Evolutionary conservation across 1,140 invertebrate species (phyloP).

Genomic region (Microplitis demolitor): DNA sequence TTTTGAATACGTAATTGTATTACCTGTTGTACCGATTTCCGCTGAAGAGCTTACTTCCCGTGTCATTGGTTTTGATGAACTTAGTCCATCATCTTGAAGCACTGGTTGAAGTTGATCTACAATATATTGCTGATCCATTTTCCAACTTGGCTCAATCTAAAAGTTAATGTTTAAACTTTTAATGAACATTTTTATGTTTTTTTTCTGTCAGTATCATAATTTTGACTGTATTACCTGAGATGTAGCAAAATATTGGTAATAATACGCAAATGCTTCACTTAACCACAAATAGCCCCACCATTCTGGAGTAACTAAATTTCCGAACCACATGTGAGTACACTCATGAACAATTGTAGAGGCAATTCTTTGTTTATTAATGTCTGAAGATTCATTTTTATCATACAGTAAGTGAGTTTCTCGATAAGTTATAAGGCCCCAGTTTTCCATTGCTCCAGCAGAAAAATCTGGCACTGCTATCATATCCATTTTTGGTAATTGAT

Average conservation of each 20-base stretch:
- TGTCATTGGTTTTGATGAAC: constrained; percentile 43
- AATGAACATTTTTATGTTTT: too few relatives aligned
- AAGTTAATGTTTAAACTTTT: neutral
- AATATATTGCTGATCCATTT: constrained; percentile 63
- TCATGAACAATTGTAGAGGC: constrained; percentile 70
- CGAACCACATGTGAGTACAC: constrained; percentile 74
- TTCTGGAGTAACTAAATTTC: constrained; percentile 67
- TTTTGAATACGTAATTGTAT: constrained; percentile 77
- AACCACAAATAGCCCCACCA: constrained; percentile 75
- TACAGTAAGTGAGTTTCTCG: constrained; percentile 45
- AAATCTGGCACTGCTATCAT: constrained; percentile 74
- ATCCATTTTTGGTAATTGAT: constrained; percentile 67
- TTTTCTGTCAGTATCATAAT: neutral
- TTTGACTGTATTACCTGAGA: constrained; percentile 39
- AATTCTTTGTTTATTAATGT: constrained; percentile 57
- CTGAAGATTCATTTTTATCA: constrained; percentile 49
- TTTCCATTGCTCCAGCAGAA: constrained; percentile 59
- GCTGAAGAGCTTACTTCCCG: constrained; percentile 46
- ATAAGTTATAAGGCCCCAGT: constrained; percentile 66
- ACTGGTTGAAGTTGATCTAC: constrained; percentile 43
- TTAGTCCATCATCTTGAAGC: constrained; percentile 38
- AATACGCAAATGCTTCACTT: constrained; percentile 73
- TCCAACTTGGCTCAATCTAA: constrained; percentile 59
- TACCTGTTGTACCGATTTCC: constrained; percentile 70
- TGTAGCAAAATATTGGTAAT: constrained; percentile 55